Evolutionary conservation across 2,888 invertebrate species (phyloP).

Genomic region (Synanthedon myopaeformis): DNA sequence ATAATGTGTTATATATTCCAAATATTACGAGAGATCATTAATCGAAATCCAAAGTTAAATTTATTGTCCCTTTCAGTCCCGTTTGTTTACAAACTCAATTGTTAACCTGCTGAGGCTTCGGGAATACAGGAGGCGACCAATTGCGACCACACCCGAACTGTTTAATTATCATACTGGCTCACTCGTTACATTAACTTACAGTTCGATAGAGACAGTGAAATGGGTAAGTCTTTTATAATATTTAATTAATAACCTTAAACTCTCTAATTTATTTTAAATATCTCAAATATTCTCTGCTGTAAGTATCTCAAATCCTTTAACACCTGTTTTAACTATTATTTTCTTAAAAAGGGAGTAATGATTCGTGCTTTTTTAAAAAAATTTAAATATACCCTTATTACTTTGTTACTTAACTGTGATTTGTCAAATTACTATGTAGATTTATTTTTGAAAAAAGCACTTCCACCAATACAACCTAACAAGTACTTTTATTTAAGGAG

Average conservation of each 20-base stretch:
- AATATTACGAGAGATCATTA: not conserved
- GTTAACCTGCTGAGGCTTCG: slow-evolving; percentile 3
- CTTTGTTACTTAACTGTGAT: too few relatives aligned
- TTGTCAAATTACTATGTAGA: too few relatives aligned
- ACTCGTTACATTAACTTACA: not conserved
- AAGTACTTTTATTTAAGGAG: too few relatives aligned
- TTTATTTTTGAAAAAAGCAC: too few relatives aligned
- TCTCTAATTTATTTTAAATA: too few relatives aligned
- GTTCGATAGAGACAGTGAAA: not conserved
- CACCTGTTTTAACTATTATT: too few relatives aligned
- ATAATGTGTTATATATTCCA: not conserved
- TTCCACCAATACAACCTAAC: too few relatives aligned
- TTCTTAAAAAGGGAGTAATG: too few relatives aligned
- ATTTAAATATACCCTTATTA: too few relatives aligned
- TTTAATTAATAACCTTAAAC: not conserved
- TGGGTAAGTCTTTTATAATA: slow-evolving; percentile 1
- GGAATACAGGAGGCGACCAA: not conserved
- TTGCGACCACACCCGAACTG: slow-evolving; percentile 2
- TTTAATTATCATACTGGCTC: slow-evolving; percentile 1
- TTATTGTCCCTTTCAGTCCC: not conserved
- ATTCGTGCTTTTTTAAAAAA: too few relatives aligned
- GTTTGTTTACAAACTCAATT: not conserved
- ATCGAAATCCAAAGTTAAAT: not conserved
- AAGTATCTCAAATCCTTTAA: too few relatives aligned
- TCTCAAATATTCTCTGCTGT: too few relatives aligned